Conservation (phyloP, 2,797 vertebrate species). For the Tragelaphus eurycerus region DNA sequence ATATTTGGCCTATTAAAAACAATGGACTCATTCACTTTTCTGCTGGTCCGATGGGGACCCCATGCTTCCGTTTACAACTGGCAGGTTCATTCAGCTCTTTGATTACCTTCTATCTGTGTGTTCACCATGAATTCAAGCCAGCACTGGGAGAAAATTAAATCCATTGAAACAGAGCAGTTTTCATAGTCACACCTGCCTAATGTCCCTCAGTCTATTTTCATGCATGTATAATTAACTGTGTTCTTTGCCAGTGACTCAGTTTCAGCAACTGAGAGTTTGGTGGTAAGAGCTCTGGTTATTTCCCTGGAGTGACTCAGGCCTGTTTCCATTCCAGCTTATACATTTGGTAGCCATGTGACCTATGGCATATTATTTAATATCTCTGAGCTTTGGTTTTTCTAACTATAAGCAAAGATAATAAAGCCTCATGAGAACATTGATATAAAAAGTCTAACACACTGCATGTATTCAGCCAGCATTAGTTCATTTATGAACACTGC, state of each 20-base stretch:
- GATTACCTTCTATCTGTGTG: slow-evolving; percentile 26
- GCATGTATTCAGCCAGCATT: neutral
- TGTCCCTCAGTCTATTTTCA: neutral
- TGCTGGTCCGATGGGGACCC: neutral
- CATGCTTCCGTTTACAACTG: slow-evolving; percentile 38
- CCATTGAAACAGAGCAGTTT: slow-evolving; percentile 56
- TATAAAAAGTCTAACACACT: neutral
- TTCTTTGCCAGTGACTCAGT: slow-evolving; percentile 11
- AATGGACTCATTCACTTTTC: slow-evolving; percentile 58
- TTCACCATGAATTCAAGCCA: slow-evolving; percentile 39
- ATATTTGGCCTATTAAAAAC: slow-evolving; percentile 73
- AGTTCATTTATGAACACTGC: neutral
- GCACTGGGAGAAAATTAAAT: slow-evolving; percentile 53
- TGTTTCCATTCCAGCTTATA: neutral
- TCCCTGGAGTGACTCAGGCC: neutral
- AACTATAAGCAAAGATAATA: neutral
- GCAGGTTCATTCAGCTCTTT: slow-evolving; percentile 13
- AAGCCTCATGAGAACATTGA: neutral
- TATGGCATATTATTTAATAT: slow-evolving; percentile 17
- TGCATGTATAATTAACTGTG: neutral
- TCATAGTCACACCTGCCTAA: slow-evolving; percentile 60
- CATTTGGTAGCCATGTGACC: neutral
- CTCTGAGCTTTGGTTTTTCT: slow-evolving; percentile 6
- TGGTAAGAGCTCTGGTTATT: neutral
- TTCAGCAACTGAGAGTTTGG: neutral